Conservation (phyloP, 2,113 vertebrate genomes). For the Halcyon malimbica region DNA sequence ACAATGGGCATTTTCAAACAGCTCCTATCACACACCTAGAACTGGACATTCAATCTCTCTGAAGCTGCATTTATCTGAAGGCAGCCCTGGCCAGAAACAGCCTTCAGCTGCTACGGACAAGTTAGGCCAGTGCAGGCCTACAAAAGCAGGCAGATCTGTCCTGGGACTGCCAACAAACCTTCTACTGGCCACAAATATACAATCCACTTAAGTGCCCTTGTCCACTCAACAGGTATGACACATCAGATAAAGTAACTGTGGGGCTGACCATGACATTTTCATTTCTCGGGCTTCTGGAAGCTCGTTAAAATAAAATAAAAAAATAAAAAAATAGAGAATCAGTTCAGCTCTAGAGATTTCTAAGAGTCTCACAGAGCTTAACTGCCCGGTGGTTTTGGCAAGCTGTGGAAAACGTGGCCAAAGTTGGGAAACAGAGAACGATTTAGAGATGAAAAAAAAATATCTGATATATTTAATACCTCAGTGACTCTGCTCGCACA, state of each 20-base stretch:
- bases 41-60: not conserved
- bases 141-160: not conserved
- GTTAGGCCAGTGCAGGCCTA: not conserved
- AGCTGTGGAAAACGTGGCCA: not conserved
- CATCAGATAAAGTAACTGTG: not conserved
- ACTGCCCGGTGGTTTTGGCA: not conserved
- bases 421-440: not conserved
- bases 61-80: not conserved
- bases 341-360: not conserved
- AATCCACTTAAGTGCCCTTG: not conserved
- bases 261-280: not conserved
- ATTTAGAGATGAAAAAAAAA: not conserved
- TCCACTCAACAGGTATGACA: not conserved
- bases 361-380: not conserved
- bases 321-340: not conserved
- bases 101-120: not conserved
- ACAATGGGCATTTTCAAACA: not conserved
- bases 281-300: not conserved
- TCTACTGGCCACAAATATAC: not conserved
- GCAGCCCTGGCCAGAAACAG: not conserved
- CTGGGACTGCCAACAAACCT: not conserved
- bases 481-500: not conserved
- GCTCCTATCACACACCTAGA: accelerated
- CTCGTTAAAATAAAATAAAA: not conserved
- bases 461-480: not conserved